Evolutionary conservation across 1,140 invertebrate species (phyloP).

Genomic region (Hestina assimilis): DNA sequence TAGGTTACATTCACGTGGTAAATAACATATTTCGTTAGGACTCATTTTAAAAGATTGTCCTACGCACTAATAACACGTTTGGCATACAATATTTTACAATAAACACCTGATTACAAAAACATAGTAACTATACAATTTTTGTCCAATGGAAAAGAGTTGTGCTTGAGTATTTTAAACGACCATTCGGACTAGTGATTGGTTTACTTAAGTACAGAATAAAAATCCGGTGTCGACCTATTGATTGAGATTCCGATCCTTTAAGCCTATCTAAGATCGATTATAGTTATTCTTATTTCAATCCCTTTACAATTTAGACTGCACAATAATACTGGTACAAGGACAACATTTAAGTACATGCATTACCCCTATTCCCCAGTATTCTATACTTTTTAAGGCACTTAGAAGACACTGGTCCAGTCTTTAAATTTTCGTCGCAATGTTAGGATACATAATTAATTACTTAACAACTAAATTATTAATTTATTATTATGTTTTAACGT

Average conservation of each 20-base stretch:
- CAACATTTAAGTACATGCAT: slow-evolving; percentile 41
- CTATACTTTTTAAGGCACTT: slow-evolving; percentile 37
- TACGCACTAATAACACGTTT: neutral
- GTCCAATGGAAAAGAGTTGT: slow-evolving; percentile 4
- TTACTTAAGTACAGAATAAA: slow-evolving; percentile 44
- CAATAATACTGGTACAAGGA: slow-evolving; percentile 40
- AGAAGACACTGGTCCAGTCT: slow-evolving; percentile 44
- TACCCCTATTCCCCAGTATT: slow-evolving; percentile 26
- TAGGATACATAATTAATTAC: slow-evolving; percentile 61
- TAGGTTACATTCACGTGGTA: neutral
- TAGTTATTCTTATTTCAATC: slow-evolving; percentile 5
- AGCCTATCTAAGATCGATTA: slow-evolving; percentile 15
- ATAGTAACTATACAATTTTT: neutral
- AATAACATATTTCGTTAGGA: neutral
- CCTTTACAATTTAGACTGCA: slow-evolving; percentile 12
- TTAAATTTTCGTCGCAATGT: slow-evolving; percentile 43
- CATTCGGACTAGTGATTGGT: slow-evolving; percentile 42
- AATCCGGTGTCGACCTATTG: slow-evolving; percentile 16
- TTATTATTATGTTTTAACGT: slow-evolving; percentile 65
- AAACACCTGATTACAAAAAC: neutral
- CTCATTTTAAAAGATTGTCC: slow-evolving; percentile 13
- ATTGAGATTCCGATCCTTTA: slow-evolving; percentile 26
- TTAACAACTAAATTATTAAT: slow-evolving; percentile 59
- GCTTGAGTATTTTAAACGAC: slow-evolving; percentile 32
- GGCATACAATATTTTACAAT: slow-evolving; percentile 5